Conservation (phyloP, 30 jellyfish, hydroid and myxozoan genomes). For the Haliclystus octoradiatus region DNA sequence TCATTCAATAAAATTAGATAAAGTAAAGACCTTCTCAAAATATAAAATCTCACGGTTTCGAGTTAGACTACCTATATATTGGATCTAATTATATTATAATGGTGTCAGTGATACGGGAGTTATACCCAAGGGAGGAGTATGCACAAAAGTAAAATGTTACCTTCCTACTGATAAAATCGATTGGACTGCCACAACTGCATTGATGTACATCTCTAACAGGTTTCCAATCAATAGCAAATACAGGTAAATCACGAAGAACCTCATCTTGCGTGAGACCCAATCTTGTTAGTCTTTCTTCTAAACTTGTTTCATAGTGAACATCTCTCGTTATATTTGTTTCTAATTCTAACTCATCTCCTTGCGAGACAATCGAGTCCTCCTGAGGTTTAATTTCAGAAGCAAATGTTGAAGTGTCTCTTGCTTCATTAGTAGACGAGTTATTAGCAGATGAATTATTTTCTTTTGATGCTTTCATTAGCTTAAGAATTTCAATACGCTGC, state of each 20-base stretch:
- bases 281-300: not conserved
- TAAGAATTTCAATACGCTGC: not conserved
- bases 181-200: constrained; percentile 89
- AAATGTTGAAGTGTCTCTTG: not conserved
- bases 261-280: not conserved
- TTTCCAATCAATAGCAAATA: constrained; percentile 79
- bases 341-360: no score
- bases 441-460: not conserved
- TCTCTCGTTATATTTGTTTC: not conserved
- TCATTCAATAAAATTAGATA: no score
- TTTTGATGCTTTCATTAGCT: not conserved
- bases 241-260: constrained; percentile 27
- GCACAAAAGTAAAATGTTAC: no score
- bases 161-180: constrained; percentile 73
- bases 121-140: no score
- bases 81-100: no score
- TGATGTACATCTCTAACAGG: constrained; percentile 63
- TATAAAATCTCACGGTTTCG: no score
- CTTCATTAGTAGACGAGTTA: not conserved
- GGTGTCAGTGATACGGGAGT: no score
- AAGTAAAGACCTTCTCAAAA: no score
- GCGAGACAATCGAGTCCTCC: not conserved
- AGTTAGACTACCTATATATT: no score
- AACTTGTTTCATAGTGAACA: not conserved
- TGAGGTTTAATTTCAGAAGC: no score